Conservation (phyloP, 2,888 invertebrate genomes). For the Crioceris asparagi region DNA sequence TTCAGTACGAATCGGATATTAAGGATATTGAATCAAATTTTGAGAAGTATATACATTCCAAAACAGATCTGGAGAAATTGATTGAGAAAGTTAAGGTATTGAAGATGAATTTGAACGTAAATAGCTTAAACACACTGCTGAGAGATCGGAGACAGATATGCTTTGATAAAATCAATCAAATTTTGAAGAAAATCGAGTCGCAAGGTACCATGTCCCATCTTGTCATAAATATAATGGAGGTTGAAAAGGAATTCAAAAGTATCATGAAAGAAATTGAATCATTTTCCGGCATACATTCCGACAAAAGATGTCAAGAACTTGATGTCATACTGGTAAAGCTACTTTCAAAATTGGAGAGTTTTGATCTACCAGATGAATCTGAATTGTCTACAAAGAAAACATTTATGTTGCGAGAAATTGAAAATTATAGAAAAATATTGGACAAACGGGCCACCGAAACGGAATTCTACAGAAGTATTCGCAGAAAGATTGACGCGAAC, state of each 20-base stretch:
- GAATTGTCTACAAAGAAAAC: constrained; percentile 13
- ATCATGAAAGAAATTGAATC: constrained; percentile 2
- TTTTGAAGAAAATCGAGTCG: constrained; percentile 5
- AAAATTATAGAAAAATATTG: constrained; percentile 17
- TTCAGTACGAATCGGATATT: constrained; percentile 18
- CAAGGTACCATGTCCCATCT: background rate
- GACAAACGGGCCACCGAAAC: constrained; percentile 20
- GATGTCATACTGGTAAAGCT: constrained; percentile 1
- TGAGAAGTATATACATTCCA: constrained; percentile 7
- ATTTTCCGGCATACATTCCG: constrained; percentile 5
- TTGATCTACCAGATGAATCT: constrained; percentile 1
- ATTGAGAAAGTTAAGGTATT: constrained; percentile 5
- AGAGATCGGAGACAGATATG: constrained; percentile 15
- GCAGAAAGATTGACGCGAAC: background rate
- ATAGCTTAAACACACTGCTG: constrained; percentile 12
- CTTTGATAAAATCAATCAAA: constrained; percentile 11
- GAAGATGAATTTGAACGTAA: constrained; percentile 5
- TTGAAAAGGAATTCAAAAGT: constrained; percentile 1
- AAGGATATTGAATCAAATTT: constrained; percentile 13
- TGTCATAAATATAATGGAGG: background rate
- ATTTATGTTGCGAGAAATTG: constrained; percentile 19
- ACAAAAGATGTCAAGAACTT: constrained; percentile 7
- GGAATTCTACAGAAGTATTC: constrained; percentile 5
- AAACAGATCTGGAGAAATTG: constrained; percentile 8
- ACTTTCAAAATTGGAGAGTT: background rate